Evolutionary conservation across 2,888 invertebrate species (phyloP).

Genomic region (Anticlea derivata): DNA sequence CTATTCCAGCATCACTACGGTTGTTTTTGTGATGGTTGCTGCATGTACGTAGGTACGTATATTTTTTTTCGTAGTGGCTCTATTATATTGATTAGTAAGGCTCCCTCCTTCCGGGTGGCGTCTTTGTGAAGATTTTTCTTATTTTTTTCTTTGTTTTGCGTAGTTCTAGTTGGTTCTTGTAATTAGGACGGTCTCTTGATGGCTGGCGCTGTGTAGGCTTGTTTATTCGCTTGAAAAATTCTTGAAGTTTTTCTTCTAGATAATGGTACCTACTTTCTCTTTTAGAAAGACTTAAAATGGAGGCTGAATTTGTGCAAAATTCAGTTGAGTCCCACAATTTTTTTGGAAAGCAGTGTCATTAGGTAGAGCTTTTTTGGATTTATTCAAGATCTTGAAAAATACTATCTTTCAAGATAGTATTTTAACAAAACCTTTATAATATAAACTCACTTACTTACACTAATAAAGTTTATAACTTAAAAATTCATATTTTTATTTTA

Average conservation of each 20-base stretch:
- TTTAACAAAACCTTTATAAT: too few species aligned
- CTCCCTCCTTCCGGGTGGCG: constrained; percentile 71
- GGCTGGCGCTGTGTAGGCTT: constrained; percentile 15
- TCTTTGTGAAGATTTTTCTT: constrained; percentile 72
- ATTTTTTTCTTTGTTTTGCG: constrained; percentile 71
- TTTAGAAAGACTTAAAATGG: neutral
- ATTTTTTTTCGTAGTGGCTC: constrained; percentile 82
- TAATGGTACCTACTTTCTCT: too few species aligned
- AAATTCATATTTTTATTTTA: too few species aligned
- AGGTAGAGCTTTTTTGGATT: too few species aligned
- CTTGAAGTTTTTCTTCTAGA: constrained; percentile 18
- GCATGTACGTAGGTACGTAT: constrained; percentile 57
- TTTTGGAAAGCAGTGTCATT: too few species aligned
- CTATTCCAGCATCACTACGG: constrained; percentile 39
- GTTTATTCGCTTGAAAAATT: constrained; percentile 18
- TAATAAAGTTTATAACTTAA: too few species aligned
- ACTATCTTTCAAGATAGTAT: too few species aligned
- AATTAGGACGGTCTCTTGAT: constrained; percentile 35
- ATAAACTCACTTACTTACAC: too few species aligned
- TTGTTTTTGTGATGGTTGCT: constrained; percentile 40
- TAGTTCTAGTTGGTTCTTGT: constrained; percentile 46
- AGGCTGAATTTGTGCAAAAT: neutral
- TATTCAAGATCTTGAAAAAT: too few species aligned
- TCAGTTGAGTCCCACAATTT: too few species aligned
- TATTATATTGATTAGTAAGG: constrained; percentile 83